phyloP scores from a whole-genome alignment of 2,113 vertebrate genomes.

The Etheostoma spectabile region DNA sequence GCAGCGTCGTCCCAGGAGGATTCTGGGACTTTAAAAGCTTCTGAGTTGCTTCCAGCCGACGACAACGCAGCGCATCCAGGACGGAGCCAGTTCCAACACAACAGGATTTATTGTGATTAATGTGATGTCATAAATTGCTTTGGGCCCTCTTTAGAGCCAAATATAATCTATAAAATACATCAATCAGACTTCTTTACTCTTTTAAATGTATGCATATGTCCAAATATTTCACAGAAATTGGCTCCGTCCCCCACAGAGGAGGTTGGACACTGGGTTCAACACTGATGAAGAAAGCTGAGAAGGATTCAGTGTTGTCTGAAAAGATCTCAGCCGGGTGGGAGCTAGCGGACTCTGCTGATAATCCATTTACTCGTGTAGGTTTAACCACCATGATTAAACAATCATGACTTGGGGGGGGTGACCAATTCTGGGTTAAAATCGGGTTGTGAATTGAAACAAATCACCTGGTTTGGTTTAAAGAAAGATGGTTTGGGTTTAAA shows the following conservation, averaged over 20 bases:
- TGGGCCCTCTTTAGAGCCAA: neutral
- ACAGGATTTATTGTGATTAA: conserved; percentile 30
- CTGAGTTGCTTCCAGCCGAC: conserved; percentile 25
- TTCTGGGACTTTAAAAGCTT: conserved; percentile 39
- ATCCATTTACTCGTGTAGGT: neutral
- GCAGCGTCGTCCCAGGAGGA: conserved; percentile 25
- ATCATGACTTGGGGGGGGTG: too few species aligned
- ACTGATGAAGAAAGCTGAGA: neutral
- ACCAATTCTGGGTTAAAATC: too few species aligned
- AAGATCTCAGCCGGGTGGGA: neutral
- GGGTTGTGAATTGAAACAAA: too few species aligned
- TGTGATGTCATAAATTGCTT: conserved; percentile 10
- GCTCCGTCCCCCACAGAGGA: neutral
- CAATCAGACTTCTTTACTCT: neutral
- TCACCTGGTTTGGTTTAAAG: too few species aligned
- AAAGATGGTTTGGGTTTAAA: too few species aligned
- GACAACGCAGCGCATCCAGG: conserved; percentile 24
- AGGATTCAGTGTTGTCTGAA: neutral
- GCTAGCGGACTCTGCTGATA: neutral
- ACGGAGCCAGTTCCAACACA: too few species aligned
- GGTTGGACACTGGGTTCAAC: neutral
- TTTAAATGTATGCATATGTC: conserved; percentile 8
- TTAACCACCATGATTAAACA: neutral
- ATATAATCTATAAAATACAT: neutral
- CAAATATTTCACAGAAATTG: neutral